These are phyloP conservation scores for Cheilosia vernalis DNA, from an alignment of 2,888 invertebrate genomes.

Conservation along the genomic window DNA sequence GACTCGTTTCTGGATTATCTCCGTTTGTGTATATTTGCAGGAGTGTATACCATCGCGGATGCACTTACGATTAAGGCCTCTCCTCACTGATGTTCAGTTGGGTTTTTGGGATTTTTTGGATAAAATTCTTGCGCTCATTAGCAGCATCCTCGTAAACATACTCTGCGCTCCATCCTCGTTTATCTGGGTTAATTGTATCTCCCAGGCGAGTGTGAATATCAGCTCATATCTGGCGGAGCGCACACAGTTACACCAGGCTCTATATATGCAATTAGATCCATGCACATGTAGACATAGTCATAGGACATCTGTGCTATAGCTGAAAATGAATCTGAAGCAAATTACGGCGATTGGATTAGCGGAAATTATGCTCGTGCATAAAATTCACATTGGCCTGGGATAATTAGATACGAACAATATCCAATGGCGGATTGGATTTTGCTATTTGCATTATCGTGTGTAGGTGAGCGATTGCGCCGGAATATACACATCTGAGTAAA, in stretches of 20 bases:
- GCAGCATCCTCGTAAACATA: conserved; percentile 17
- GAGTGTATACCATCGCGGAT: conserved; percentile 21
- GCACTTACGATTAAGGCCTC: conserved; percentile 51
- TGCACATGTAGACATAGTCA: conserved; percentile 14
- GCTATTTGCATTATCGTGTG: background rate
- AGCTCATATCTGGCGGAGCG: background rate
- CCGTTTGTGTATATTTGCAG: conserved; percentile 16
- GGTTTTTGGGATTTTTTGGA: conserved; percentile 43
- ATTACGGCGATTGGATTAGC: conserved; percentile 62
- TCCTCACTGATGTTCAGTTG: conserved; percentile 6
- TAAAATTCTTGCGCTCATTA: conserved; percentile 47
- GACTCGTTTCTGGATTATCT: conserved; percentile 69
- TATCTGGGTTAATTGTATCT: conserved; percentile 69
- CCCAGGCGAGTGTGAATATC: conserved; percentile 48
- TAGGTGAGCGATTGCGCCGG: background rate
- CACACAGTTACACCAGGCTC: background rate
- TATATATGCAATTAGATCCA: conserved; percentile 16
- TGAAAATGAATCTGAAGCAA: conserved; percentile 65
- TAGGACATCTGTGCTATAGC: conserved; percentile 29
- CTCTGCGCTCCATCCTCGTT: conserved; percentile 9
- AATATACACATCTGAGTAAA: conserved; percentile 3
- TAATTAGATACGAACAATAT: conserved; percentile 35
- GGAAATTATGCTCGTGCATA: conserved; percentile 58
- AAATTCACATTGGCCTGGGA: conserved; percentile 47
- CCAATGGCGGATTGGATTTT: conserved; percentile 4